Percentiles rank a stretch among this genome's conserved stretches.
phyloP scores from a whole-genome alignment of 1,140 invertebrate genomes.

The Pogonomyrmex californicus region DNA sequence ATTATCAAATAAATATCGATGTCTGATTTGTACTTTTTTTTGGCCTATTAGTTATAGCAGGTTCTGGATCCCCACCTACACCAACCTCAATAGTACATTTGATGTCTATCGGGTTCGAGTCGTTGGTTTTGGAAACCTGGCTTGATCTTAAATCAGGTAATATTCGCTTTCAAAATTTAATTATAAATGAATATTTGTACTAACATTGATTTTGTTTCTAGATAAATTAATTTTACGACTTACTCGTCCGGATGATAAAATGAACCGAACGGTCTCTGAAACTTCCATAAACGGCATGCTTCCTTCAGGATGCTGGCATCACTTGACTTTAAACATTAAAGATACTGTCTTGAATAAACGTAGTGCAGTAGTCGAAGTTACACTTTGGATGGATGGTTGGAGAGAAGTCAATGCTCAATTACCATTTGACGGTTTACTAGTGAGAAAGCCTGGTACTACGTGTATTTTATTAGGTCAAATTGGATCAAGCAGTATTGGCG shows the following conservation, averaged over 20 bases:
- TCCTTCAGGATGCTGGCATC: slow-evolving; percentile 88
- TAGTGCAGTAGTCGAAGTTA: slow-evolving; percentile 88
- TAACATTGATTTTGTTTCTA: slow-evolving; percentile 73
- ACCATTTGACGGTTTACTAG: slow-evolving; percentile 86
- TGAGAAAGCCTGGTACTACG: slow-evolving; percentile 86
- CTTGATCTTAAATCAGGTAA: slow-evolving; percentile 86
- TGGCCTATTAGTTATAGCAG: slow-evolving; percentile 77
- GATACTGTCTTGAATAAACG: slow-evolving; percentile 88
- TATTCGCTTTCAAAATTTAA: neutral
- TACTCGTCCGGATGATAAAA: slow-evolving; percentile 87
- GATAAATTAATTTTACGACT: slow-evolving; percentile 87
- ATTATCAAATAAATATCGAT: neutral
- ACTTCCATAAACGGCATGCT: slow-evolving; percentile 86
- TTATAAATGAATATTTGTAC: neutral
- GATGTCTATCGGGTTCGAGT: slow-evolving; percentile 88
- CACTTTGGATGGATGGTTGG: slow-evolving; percentile 87
- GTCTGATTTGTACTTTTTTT: slow-evolving; percentile 55
- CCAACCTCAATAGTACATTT: slow-evolving; percentile 86
- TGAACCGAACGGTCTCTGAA: slow-evolving; percentile 87
- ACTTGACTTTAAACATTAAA: slow-evolving; percentile 89
- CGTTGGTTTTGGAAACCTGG: slow-evolving; percentile 87
- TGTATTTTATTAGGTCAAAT: slow-evolving; percentile 87
- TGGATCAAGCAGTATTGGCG: slow-evolving; percentile 81
- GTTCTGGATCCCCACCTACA: slow-evolving; percentile 82
- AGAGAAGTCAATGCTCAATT: slow-evolving; percentile 85